Conservation (phyloP, 2,797 vertebrate genomes). For the Acropternis orthonyx region DNA sequence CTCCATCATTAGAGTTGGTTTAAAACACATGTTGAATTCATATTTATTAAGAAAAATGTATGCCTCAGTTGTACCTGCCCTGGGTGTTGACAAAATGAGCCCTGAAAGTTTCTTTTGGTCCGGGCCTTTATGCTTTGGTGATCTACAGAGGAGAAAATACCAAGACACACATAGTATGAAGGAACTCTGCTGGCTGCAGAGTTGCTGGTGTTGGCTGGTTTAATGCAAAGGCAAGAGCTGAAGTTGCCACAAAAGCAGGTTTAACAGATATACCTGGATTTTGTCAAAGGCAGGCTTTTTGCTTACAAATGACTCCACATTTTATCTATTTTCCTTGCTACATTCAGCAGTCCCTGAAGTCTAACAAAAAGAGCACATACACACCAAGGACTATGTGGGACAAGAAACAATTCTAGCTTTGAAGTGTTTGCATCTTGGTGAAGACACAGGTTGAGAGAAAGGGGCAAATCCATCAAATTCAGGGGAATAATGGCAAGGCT, state of each 20-base stretch:
- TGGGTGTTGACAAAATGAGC: not conserved
- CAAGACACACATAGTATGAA: accelerated
- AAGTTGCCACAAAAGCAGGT: not conserved
- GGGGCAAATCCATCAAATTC: not conserved
- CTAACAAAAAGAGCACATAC: not conserved
- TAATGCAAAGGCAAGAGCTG: not conserved
- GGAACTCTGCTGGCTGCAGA: not conserved
- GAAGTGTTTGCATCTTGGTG: not conserved
- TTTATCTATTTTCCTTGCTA: not conserved
- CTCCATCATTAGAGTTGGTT: not conserved
- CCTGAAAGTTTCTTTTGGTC: not conserved
- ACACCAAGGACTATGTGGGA: not conserved
- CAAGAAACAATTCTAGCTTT: not conserved
- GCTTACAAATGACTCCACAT: not conserved
- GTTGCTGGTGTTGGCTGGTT: not conserved
- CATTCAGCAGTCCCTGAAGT: not conserved
- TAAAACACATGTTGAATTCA: not conserved
- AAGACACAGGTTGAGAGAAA: not conserved
- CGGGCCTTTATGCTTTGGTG: not conserved
- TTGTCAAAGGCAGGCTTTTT: not conserved
- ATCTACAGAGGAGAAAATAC: not conserved
- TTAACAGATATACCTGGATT: not conserved
- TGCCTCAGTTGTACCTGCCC: not conserved
- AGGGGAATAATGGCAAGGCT: not conserved
- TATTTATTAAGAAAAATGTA: not conserved